A percentile compares a stretch with the other conserved stretches of the same genome.
phyloP scores from a whole-genome alignment of 2,888 invertebrate genomes.

The Pomacea canaliculata region DNA sequence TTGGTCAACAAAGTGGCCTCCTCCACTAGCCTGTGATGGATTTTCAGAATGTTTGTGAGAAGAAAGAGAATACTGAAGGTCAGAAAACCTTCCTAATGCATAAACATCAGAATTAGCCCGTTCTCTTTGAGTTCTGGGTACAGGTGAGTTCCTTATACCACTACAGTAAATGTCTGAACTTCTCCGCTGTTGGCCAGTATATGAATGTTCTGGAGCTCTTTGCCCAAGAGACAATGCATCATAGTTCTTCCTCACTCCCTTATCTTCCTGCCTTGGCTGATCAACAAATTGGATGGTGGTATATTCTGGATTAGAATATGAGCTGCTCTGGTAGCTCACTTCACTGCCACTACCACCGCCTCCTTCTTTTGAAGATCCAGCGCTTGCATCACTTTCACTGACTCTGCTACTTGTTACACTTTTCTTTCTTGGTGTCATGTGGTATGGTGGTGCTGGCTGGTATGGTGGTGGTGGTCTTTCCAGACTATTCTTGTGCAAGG shows the following conservation, averaged over 20 bases:
- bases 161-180: not conserved
- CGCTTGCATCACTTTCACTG: not conserved
- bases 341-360: not conserved
- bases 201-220: not conserved
- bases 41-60: not conserved
- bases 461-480: constrained; percentile 49
- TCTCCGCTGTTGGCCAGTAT: not conserved
- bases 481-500: not conserved
- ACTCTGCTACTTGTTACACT: not conserved
- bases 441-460: constrained; percentile 56
- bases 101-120: not conserved
- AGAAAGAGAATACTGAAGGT: constrained; percentile 1
- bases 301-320: constrained; percentile 22
- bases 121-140: constrained; percentile 1
- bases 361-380: not conserved
- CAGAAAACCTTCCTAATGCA: not conserved
- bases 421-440: not conserved
- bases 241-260: not conserved
- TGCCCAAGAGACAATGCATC: constrained; percentile 1
- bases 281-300: constrained; percentile 3
- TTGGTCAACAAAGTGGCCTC: not conserved
- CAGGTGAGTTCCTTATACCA: not conserved
- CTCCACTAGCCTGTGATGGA: not conserved
- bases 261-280: not conserved
- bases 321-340: not conserved